Conservation (phyloP, 1,140 invertebrate genomes). For the Colletes latitarsis region DNA sequence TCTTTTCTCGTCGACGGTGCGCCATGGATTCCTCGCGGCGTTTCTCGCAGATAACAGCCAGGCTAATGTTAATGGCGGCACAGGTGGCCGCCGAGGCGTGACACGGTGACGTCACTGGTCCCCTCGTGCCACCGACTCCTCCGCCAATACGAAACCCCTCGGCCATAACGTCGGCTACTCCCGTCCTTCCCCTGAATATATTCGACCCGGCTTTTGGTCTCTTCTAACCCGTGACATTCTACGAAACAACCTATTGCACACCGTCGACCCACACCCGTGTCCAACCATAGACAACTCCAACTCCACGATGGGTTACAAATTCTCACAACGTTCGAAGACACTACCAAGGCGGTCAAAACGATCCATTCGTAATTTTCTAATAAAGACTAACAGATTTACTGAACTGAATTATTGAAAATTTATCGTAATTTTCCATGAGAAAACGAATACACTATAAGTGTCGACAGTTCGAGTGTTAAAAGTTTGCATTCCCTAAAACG, state of each 20-base stretch:
- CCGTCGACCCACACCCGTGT: no score
- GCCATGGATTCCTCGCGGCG: constrained; percentile 53
- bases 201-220: neutral
- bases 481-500: no score
- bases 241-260: neutral
- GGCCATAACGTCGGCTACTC: neutral
- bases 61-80: constrained; percentile 76
- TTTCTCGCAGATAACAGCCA: constrained; percentile 67
- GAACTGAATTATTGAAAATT: no score
- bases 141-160: constrained; percentile 31
- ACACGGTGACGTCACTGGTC: constrained; percentile 79
- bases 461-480: no score
- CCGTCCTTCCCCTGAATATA: neutral
- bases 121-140: constrained; percentile 52
- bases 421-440: no score
- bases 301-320: no score
- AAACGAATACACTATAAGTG: no score
- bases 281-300: no score
- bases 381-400: no score
- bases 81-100: constrained; percentile 77
- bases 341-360: no score
- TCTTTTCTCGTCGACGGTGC: constrained; percentile 25
- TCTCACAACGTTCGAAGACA: no score
- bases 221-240: neutral
- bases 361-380: no score